A percentile compares a stretch with the other conserved stretches of the same genome.
Evolutionary conservation across 2,797 vertebrate genomes (phyloP).

Genomic region (Myotis myotis): DNA sequence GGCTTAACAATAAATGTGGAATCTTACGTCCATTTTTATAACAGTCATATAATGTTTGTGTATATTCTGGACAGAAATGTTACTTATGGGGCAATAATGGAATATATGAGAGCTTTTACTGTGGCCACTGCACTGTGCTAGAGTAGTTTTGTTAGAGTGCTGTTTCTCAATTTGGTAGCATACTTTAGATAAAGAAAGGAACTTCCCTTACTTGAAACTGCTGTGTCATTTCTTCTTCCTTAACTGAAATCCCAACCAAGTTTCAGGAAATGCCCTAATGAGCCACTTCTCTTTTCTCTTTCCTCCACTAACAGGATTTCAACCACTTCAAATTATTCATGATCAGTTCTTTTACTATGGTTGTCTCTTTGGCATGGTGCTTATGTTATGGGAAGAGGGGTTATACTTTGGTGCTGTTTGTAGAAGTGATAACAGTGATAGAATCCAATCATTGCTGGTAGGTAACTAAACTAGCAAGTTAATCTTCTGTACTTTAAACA

Average conservation of each 20-base stretch:
- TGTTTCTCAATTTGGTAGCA: constrained; percentile 65
- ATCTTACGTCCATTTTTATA: constrained; percentile 53
- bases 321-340: constrained; percentile 70
- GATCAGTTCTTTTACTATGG: constrained; percentile 69
- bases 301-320: constrained; percentile 53
- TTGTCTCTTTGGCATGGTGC: constrained; percentile 70
- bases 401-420: constrained; percentile 86
- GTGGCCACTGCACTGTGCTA: background rate
- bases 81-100: constrained; percentile 22
- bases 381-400: constrained; percentile 73
- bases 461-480: constrained; percentile 73
- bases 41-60: background rate
- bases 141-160: constrained; percentile 45
- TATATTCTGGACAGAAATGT: constrained; percentile 46
- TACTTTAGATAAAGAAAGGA: constrained; percentile 75
- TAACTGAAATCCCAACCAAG: constrained; percentile 82
- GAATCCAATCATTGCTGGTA: constrained; percentile 88
- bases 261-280: constrained; percentile 84
- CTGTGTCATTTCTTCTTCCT: constrained; percentile 91
- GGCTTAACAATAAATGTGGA: constrained; percentile 28
- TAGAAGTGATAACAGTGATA: constrained; percentile 88
- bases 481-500: constrained; percentile 58
- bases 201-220: constrained; percentile 85
- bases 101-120: background rate
- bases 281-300: constrained; percentile 80